A percentile compares a stretch with the other conserved stretches of the same genome.
phyloP scores from a whole-genome alignment of 2,113 vertebrate genomes.

The Oryzias woworae region DNA sequence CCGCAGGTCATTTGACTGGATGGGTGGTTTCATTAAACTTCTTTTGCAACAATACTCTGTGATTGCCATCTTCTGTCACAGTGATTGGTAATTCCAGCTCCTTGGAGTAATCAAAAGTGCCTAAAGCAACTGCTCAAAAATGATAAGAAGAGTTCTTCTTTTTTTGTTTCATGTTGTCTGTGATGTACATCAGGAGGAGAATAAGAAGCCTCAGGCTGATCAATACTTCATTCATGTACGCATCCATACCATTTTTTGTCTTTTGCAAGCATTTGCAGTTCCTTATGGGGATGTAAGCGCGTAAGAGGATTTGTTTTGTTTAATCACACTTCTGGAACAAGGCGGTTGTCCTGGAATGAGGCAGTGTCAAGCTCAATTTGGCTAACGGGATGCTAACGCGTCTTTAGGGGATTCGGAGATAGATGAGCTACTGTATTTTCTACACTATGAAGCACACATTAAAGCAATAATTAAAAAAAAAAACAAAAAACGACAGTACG shows the following conservation, averaged over 20 bases:
- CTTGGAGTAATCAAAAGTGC: slow-evolving; percentile 75
- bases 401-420: slow-evolving; percentile 56
- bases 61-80: slow-evolving; percentile 76
- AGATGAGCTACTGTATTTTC: slow-evolving; percentile 51
- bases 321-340: slow-evolving; percentile 55
- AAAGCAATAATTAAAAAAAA: slow-evolving; percentile 38
- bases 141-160: slow-evolving; percentile 73
- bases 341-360: slow-evolving; percentile 44
- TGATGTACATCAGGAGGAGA: slow-evolving; percentile 59
- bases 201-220: slow-evolving; percentile 37
- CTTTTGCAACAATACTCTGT: slow-evolving; percentile 71
- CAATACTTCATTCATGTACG: slow-evolving; percentile 10
- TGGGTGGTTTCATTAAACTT: slow-evolving; percentile 76
- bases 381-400: slow-evolving; percentile 43
- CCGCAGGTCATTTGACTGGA: slow-evolving; percentile 75
- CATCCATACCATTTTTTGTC: slow-evolving; percentile 8
- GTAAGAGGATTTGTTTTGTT: slow-evolving; percentile 46
- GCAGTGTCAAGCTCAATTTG: slow-evolving; percentile 65
- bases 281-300: slow-evolving; percentile 36
- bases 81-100: slow-evolving; percentile 76
- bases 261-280: slow-evolving; percentile 63
- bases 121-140: slow-evolving; percentile 79
- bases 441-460: not conserved
- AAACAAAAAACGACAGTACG: no score
- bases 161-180: slow-evolving; percentile 63